Evolutionary conservation across 2,888 invertebrate species (phyloP).

Genomic region (Zelleria hepariella): DNA sequence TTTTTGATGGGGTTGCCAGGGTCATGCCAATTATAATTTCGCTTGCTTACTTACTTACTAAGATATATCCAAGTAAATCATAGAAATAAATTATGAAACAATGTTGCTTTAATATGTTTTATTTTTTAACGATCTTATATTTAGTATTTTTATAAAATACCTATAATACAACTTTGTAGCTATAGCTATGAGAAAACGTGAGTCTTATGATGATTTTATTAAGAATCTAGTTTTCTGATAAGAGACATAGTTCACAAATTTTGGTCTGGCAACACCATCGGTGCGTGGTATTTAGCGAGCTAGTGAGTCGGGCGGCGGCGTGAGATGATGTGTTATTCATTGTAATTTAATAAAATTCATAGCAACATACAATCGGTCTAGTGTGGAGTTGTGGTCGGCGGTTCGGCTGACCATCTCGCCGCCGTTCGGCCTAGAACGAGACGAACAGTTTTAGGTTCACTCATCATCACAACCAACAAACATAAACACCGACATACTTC

Average conservation of each 20-base stretch:
- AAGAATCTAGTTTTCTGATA: background rate
- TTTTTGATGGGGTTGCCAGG: background rate
- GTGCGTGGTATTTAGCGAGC: background rate
- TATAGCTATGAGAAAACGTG: background rate
- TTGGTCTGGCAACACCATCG: conserved; percentile 2
- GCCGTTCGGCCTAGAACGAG: conserved; percentile 67
- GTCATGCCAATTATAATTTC: background rate
- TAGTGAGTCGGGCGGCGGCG: background rate
- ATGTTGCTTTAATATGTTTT: background rate
- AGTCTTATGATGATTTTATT: background rate
- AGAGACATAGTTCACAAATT: background rate
- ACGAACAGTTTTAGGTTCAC: conserved; percentile 15
- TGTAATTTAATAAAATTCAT: conserved; percentile 20
- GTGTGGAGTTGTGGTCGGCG: conserved; percentile 65
- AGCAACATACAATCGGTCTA: conserved; percentile 68
- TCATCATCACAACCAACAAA: background rate
- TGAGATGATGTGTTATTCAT: background rate
- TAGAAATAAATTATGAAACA: background rate
- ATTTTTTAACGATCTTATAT: background rate
- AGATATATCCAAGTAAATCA: background rate
- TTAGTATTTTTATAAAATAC: background rate
- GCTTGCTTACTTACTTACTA: background rate
- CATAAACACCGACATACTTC: background rate
- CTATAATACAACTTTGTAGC: background rate
- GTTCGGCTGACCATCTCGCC: conserved; percentile 68